phyloP scores from a whole-genome alignment of 2,888 invertebrate genomes.

The Sceliomorpha sp. region DNA sequence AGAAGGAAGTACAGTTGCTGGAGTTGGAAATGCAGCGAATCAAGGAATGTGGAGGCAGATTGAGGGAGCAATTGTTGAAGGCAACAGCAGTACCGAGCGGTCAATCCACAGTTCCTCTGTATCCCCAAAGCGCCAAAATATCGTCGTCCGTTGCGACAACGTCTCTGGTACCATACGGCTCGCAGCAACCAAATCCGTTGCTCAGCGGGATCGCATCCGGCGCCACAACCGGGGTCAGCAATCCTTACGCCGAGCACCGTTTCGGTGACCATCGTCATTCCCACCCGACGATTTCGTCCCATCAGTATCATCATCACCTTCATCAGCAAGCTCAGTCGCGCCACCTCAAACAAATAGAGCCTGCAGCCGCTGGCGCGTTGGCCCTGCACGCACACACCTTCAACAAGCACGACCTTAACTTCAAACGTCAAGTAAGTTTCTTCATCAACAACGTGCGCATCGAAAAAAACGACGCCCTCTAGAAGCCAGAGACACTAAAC shows the following conservation, averaged over 20 bases:
- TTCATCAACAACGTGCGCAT: constrained; percentile 90
- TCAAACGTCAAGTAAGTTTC: constrained; percentile 93
- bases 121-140: constrained; percentile 35
- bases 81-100: constrained; percentile 71
- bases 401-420: constrained; percentile 85
- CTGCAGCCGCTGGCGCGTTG: constrained; percentile 75
- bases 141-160: too few relatives aligned
- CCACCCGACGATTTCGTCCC: constrained; percentile 59
- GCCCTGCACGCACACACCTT: constrained; percentile 82
- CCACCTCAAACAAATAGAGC: constrained; percentile 76
- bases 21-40: constrained; percentile 88
- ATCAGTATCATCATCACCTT: constrained; percentile 63
- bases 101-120: constrained; percentile 24
- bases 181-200: constrained; percentile 67
- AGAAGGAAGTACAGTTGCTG: constrained; percentile 90
- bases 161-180: constrained; percentile 68
- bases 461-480: constrained; percentile 84
- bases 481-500: constrained; percentile 44
- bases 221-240: constrained; percentile 73
- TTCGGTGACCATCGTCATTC: constrained; percentile 80
- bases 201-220: constrained; percentile 73
- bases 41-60: constrained; percentile 79
- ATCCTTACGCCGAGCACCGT: constrained; percentile 74
- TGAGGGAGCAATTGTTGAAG: constrained; percentile 74
- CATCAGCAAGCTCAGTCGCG: constrained; percentile 67